Base-by-base conservation (phyloP, 1,140 invertebrate species). In the Philopotamus ludificatus region DNA sequence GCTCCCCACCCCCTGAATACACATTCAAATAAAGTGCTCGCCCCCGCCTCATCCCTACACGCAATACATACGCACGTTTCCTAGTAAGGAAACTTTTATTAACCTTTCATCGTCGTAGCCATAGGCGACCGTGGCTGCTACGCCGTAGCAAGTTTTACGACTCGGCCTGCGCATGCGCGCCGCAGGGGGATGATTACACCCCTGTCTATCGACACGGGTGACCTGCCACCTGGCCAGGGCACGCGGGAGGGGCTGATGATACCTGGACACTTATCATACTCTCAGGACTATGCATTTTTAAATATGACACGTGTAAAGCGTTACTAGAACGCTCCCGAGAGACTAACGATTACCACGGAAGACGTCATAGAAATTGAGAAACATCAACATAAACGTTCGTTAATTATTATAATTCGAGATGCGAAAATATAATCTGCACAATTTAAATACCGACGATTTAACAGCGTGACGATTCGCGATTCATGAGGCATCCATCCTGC, bases 61-160 rank as follows among this genome's bases (percentile, higher is more conserved):
- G 53, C 41, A 54, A 66, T 53, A 55, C 65, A 41, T 51, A 60
- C 39, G 25, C 49, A 61, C 57, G 58, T 34, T 44, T n/a, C n/a
- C n/a, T 39, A 63, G 63, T 58, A 50, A 63, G 45, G 68, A 66
- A 66, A 66, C 51, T 70, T 70, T 70, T 70, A 70, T 70, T 70
- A 63, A 66, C 63, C 60, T 66, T 64, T 64, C 67, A 66, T 69
- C 60, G 64, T 47, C 61, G 53, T 68, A 66, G 67, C 67, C 63
- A 69, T 69, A 51, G 67, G 63, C 63, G 50, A 67, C 39, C 62
- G 66, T 64, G 66, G 16, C 54, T 57, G 45, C 51, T 66, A 66
- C 68, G 64, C 26, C 64, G 61, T 63, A 63, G 64, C 45, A 57
- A 44, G 22, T 66, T 70, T 70, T 70, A 70, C 61, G 63, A 66